Evolutionary conservation across 2,797 vertebrate species (phyloP), one percentile per base, ranked within the genome.

Genomic region (Mareca penelope): DNA sequence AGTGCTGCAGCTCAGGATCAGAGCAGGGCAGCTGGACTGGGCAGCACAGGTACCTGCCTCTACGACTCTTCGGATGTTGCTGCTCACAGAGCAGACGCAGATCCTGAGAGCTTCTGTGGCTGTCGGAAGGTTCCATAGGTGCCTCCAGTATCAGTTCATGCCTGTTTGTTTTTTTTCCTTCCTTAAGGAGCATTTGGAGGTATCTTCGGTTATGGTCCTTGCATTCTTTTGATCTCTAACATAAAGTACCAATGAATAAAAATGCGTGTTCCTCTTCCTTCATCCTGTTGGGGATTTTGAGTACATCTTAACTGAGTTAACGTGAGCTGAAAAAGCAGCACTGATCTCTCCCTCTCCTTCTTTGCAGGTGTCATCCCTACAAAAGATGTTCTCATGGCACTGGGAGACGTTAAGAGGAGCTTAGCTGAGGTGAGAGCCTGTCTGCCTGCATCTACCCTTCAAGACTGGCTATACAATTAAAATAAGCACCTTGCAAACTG

Each of bases 351-450:
- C 31, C n/a, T 96, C 60, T 95, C 22, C 88, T 60, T 93, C 42
- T 83, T 89, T 77, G 78, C 96, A 99, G 99, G 99, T 4, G 97
- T 99, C 80, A 97, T 99, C 31, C 97, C 98, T 52, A 98, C 99
- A 26, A 98, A 98, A 96, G 99, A 99, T 10, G 98, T 99, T 64
- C 98, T 99, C 55, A 97, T 97, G 73, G 98, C 99, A 97, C 96
- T 99, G 95, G 98, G 98, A 52, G 98, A 99, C 68, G 98, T 99
- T 95, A 98, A 98, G 90, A 98, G 98, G 94, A 98, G 97, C 89
- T 97, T 99, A 88, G 97, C 97, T 10, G 98, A 99, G 98, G 99
- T 99, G 96, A 97, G 97, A 93, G 14, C 69, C 35, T 69, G 52
- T 87, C 88, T 88, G 56, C 22, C 86, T 80, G 71, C 72, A 83